These are phyloP conservation scores for Lepetodrilus schrolli DNA, from an alignment of 2,888 invertebrate species.

Conservation along the genomic window DNA sequence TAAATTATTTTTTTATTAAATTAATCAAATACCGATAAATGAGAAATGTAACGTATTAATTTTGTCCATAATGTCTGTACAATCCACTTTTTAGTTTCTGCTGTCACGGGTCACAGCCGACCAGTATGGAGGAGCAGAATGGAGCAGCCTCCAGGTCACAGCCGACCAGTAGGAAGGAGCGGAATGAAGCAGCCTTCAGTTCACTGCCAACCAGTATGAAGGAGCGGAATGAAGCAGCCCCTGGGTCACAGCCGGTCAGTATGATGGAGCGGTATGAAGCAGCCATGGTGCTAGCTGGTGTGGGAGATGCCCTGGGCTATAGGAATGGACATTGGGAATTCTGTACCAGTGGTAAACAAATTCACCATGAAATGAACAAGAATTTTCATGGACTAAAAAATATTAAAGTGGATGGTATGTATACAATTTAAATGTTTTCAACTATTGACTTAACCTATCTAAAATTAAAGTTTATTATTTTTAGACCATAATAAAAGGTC, in stretches of 20 bases:
- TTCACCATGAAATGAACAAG: conserved; percentile 61
- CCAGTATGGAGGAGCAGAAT: not conserved
- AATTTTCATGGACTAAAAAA: conserved; percentile 66
- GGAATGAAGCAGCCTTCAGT: conserved; percentile 65
- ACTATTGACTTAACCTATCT: too few relatives aligned
- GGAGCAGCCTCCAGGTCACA: not conserved
- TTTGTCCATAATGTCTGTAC: not conserved
- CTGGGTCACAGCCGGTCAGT: not conserved
- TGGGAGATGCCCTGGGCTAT: conserved; percentile 73
- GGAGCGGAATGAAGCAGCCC: not conserved
- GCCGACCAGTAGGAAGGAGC: conserved; percentile 32
- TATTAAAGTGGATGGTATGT: conserved; percentile 56
- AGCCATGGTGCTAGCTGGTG: conserved; percentile 72
- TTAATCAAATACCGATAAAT: too few relatives aligned
- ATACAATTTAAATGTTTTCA: too few relatives aligned
- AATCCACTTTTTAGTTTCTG: not conserved
- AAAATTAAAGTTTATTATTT: too few relatives aligned
- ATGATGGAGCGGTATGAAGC: conserved; percentile 57
- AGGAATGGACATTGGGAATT: conserved; percentile 72
- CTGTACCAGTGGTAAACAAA: conserved; percentile 57
- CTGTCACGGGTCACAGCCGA: too few relatives aligned
- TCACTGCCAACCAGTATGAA: not conserved
- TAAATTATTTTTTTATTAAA: too few relatives aligned
- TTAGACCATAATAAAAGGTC: too few relatives aligned
- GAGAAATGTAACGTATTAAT: too few relatives aligned